Conservation (phyloP, 2,797 vertebrate species). For the Sebastes trivittatus region DNA sequence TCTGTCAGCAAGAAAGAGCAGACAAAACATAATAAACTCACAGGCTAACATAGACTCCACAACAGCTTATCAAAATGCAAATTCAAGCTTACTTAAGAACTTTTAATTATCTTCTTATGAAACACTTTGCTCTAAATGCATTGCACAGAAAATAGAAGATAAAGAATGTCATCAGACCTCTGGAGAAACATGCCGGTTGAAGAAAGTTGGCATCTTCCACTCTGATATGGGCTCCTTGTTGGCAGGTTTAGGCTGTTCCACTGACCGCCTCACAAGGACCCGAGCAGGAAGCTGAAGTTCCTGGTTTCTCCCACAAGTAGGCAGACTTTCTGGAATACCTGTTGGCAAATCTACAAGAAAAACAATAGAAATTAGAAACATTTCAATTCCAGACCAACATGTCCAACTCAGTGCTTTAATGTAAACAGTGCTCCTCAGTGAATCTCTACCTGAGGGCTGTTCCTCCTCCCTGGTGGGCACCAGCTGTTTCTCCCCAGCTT, state of each 20-base stretch:
- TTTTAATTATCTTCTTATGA: too few species aligned
- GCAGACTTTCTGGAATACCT: background rate
- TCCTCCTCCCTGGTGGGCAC: conserved; percentile 84
- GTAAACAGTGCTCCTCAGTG: background rate
- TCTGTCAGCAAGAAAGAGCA: background rate
- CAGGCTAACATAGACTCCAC: background rate
- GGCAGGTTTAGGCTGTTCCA: conserved; percentile 54
- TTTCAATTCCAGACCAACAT: background rate
- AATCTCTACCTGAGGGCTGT: conserved; percentile 77
- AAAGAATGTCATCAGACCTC: conserved; percentile 66
- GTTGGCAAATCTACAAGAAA: conserved; percentile 29
- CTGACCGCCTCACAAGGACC: conserved; percentile 46
- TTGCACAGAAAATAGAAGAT: background rate
- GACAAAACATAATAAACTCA: background rate
- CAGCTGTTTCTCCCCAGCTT: conserved; percentile 84
- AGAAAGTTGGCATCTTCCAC: conserved; percentile 74
- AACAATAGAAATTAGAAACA: background rate
- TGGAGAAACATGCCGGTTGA: conserved; percentile 70
- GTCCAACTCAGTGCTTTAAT: background rate
- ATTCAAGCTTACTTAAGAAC: background rate
- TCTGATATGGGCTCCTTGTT: conserved; percentile 62
- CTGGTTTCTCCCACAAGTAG: conserved; percentile 27
- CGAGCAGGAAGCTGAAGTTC: conserved; percentile 54
- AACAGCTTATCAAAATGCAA: background rate
- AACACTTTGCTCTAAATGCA: background rate